Percentiles rank a stretch among this genome's conserved stretches.
phyloP scores from a whole-genome alignment of 2,888 invertebrate genomes.

The Erebia epiphron region DNA sequence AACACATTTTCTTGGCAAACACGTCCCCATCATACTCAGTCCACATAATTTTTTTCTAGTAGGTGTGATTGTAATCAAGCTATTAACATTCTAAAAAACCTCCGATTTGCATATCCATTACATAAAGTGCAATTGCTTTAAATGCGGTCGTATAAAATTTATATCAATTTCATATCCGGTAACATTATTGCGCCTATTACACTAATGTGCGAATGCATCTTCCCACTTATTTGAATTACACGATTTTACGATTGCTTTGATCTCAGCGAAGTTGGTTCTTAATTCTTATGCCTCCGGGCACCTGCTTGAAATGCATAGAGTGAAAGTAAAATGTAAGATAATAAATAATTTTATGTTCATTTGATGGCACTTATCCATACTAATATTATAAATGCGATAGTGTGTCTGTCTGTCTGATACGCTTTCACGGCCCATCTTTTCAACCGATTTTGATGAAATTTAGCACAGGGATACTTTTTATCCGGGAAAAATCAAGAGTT shows the following conservation, averaged over 20 bases:
- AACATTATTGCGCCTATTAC: slow-evolving; percentile 2
- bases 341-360: not conserved
- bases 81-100: not conserved
- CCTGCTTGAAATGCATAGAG: not conserved
- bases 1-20: too few species aligned
- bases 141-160: not conserved
- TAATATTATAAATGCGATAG: too few species aligned
- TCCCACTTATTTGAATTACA: not conserved
- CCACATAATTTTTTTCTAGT: not conserved
- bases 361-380: not conserved
- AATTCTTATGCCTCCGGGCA: slow-evolving; percentile 8
- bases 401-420: too few species aligned
- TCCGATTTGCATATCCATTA: slow-evolving; percentile 2
- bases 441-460: too few species aligned
- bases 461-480: too few species aligned
- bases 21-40: too few species aligned
- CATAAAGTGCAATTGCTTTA: slow-evolving; percentile 13
- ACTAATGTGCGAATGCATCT: slow-evolving; percentile 4
- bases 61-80: not conserved
- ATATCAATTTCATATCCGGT: slow-evolving; percentile 10
- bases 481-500: too few species aligned
- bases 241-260: slow-evolving; percentile 18
- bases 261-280: slow-evolving; percentile 1
- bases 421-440: too few species aligned
- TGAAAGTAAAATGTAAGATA: not conserved